phyloP scores from a whole-genome alignment of 2,888 invertebrate species.

The Cheilosia scutellata region DNA sequence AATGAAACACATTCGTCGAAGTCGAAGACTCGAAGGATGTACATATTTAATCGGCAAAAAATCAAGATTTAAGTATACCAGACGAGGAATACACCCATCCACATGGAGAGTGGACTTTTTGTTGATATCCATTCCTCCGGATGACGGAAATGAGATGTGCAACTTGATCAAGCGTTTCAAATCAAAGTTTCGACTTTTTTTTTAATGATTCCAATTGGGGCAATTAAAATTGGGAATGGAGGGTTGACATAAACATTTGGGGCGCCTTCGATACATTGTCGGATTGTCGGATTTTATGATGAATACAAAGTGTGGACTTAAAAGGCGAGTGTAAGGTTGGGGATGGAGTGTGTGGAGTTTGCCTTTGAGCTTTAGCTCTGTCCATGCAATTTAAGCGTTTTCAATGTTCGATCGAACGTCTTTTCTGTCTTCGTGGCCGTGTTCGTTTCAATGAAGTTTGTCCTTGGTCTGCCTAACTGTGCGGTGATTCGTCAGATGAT shows the following conservation, averaged over 20 bases:
- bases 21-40: conserved; percentile 8
- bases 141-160: conserved; percentile 8
- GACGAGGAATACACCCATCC: no score
- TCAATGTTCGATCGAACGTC: no score
- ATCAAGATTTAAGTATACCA: conserved; percentile 29
- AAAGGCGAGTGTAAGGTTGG: no score
- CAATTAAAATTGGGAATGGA: conserved; percentile 37
- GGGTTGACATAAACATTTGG: neutral
- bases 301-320: no score
- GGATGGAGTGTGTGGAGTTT: no score
- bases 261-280: neutral
- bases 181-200: conserved; percentile 43
- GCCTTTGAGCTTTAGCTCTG: no score
- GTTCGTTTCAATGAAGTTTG: no score
- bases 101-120: conserved; percentile 8
- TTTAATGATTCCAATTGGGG: conserved; percentile 38
- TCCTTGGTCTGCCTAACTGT: no score
- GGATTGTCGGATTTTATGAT: neutral
- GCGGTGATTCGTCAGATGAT: no score
- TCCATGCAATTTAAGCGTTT: no score
- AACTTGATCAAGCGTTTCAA: conserved; percentile 25
- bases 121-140: conserved; percentile 4
- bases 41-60: conserved; percentile 41
- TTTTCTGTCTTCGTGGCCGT: no score
- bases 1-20: conserved; percentile 24